Percentiles rank a stretch among this genome's conserved stretches.
Conservation (phyloP, 2,113 vertebrate genomes). For the Lathamus discolor region DNA sequence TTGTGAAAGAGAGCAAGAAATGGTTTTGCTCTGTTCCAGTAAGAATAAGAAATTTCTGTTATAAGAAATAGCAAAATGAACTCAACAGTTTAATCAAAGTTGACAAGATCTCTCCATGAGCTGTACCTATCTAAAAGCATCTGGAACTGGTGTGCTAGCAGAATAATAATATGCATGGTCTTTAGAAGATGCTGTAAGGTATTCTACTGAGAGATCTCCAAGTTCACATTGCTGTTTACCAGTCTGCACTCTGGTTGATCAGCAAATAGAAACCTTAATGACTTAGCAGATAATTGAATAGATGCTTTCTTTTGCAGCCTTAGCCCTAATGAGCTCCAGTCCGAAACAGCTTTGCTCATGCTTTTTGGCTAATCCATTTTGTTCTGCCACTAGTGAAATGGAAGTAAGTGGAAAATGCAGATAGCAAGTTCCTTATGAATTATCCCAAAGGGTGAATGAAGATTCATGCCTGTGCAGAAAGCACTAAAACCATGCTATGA, state of each 20-base stretch:
- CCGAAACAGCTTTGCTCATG: not conserved
- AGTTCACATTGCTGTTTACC: not conserved
- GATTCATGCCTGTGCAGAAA: not conserved
- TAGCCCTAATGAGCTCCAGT: not conserved
- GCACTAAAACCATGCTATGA: not conserved
- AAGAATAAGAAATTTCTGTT: not conserved
- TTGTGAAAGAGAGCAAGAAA: not conserved
- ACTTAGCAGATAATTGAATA: not conserved
- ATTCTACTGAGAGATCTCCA: not conserved
- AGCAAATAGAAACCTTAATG: not conserved
- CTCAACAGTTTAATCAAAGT: not conserved
- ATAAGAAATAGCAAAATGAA: not conserved
- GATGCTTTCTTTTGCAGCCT: not conserved
- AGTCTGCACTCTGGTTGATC: not conserved
- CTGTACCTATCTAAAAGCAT: not conserved
- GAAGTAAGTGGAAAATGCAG: not conserved
- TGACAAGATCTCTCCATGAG: not conserved
- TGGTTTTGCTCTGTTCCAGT: not conserved
- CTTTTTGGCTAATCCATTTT: not conserved
- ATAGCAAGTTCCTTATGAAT: not conserved
- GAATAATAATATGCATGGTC: not conserved
- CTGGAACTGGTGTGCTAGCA: not conserved
- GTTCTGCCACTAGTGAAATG: not conserved
- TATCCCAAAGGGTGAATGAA: not conserved
- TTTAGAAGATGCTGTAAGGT: not conserved